Conservation (phyloP, 2,888 invertebrate genomes). For the Athalia cordata region DNA sequence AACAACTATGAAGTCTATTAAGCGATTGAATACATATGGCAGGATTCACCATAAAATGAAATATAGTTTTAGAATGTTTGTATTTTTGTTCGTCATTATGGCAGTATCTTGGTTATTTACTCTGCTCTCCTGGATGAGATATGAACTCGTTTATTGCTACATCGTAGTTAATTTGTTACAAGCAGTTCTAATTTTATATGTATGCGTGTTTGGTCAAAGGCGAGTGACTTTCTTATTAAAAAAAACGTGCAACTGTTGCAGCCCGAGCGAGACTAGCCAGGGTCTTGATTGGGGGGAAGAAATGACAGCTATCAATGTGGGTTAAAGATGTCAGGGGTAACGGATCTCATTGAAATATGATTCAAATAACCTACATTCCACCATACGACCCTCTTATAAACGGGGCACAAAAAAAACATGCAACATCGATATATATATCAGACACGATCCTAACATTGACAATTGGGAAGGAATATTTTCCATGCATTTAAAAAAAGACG, state of each 20-base stretch:
- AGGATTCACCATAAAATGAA: slow-evolving; percentile 91
- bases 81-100: slow-evolving; percentile 85
- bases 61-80: slow-evolving; percentile 88
- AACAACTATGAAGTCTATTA: slow-evolving; percentile 86
- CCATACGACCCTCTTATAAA: not conserved
- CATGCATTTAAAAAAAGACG: not conserved
- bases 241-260: slow-evolving; percentile 82
- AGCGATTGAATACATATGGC: slow-evolving; percentile 88
- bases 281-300: slow-evolving; percentile 92
- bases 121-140: slow-evolving; percentile 84
- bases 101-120: slow-evolving; percentile 86
- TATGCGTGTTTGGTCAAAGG: slow-evolving; percentile 85
- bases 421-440: not conserved
- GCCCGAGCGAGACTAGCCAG: slow-evolving; percentile 79
- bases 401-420: no score
- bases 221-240: slow-evolving; percentile 86
- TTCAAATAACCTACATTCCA: slow-evolving; percentile 20
- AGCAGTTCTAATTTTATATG: slow-evolving; percentile 84
- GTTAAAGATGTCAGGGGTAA: slow-evolving; percentile 68
- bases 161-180: slow-evolving; percentile 86
- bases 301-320: slow-evolving; percentile 90
- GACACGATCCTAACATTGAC: not conserved
- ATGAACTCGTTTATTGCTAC: slow-evolving; percentile 84
- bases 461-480: not conserved
- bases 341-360: not conserved